Conservation (phyloP, 2,888 invertebrate genomes). For the Tupiocoris notatus region DNA sequence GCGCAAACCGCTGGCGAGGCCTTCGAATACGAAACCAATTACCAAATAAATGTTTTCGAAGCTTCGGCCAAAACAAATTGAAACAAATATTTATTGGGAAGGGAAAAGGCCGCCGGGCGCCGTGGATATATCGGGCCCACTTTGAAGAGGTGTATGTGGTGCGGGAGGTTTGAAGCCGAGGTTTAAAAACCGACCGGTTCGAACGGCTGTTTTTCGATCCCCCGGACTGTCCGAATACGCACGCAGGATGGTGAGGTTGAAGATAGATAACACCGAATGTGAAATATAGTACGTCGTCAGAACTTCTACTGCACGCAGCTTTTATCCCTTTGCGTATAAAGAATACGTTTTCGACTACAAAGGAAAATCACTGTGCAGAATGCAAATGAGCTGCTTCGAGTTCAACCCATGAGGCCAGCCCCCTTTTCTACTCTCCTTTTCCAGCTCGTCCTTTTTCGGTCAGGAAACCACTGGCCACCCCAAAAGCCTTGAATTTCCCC, state of each 20-base stretch:
- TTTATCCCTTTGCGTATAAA: not conserved
- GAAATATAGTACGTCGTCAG: not conserved
- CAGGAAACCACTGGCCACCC: slow-evolving; percentile 3
- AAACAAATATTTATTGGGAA: slow-evolving; percentile 39
- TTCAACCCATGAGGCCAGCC: not conserved
- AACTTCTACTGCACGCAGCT: too few relatives aligned
- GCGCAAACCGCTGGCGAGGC: not conserved
- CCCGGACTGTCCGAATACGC: not conserved
- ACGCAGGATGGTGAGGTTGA: not conserved
- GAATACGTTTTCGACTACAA: slow-evolving; percentile 28
- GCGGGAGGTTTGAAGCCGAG: not conserved
- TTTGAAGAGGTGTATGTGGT: not conserved
- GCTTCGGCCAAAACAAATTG: slow-evolving; percentile 26
- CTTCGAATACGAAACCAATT: slow-evolving; percentile 44
- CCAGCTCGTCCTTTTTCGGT: too few relatives aligned
- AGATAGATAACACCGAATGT: too few relatives aligned
- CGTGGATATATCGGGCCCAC: too few relatives aligned
- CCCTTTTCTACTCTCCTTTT: slow-evolving; percentile 1
- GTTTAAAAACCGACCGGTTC: not conserved
- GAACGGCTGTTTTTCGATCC: slow-evolving; percentile 21
- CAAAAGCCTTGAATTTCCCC: not conserved
- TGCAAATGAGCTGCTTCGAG: slow-evolving; percentile 26
- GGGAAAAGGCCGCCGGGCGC: not conserved
- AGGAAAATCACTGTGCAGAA: slow-evolving; percentile 40
- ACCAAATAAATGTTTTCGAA: slow-evolving; percentile 45